Evolutionary conservation across 1,140 invertebrate genomes (phyloP).

Genomic region (Bombyx mandarina): DNA sequence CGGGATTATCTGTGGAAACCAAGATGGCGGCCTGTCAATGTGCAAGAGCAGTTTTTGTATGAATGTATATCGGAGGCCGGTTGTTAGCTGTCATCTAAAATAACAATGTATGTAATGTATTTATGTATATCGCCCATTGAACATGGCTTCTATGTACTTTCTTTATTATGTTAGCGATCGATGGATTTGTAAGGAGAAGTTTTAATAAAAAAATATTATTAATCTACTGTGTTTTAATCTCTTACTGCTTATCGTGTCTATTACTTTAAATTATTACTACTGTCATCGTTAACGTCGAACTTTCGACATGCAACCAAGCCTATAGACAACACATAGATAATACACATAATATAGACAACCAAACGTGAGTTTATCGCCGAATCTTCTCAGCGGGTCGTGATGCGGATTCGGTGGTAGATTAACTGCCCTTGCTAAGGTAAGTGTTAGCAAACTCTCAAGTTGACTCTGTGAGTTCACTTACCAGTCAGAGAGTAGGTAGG

Average conservation of each 20-base stretch:
- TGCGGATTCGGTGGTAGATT: too few relatives aligned
- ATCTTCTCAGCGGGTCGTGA: too few relatives aligned
- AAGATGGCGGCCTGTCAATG: constrained; percentile 24
- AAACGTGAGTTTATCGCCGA: too few relatives aligned
- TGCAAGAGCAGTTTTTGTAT: constrained; percentile 14
- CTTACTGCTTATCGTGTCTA: constrained; percentile 2
- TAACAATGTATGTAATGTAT: constrained; percentile 23
- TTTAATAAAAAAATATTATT: constrained; percentile 36
- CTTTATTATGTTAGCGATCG: constrained; percentile 39
- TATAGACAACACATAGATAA: too few relatives aligned
- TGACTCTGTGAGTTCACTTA: too few relatives aligned
- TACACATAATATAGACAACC: too few relatives aligned
- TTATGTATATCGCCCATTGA: constrained; percentile 30
- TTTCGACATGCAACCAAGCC: too few relatives aligned
- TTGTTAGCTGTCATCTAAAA: constrained; percentile 20
- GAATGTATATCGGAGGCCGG: constrained; percentile 9
- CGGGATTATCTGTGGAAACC: constrained; percentile 1
- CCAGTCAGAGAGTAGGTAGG: too few relatives aligned
- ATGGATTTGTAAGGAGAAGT: constrained; percentile 45
- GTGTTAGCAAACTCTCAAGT: too few relatives aligned
- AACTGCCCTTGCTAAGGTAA: too few relatives aligned
- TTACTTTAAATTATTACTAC: too few relatives aligned
- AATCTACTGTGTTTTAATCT: constrained; percentile 14
- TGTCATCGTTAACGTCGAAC: too few relatives aligned
- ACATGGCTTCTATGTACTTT: constrained; percentile 37